Base-by-base conservation (phyloP, 2,888 invertebrate species). In the Meganola albula region DNA sequence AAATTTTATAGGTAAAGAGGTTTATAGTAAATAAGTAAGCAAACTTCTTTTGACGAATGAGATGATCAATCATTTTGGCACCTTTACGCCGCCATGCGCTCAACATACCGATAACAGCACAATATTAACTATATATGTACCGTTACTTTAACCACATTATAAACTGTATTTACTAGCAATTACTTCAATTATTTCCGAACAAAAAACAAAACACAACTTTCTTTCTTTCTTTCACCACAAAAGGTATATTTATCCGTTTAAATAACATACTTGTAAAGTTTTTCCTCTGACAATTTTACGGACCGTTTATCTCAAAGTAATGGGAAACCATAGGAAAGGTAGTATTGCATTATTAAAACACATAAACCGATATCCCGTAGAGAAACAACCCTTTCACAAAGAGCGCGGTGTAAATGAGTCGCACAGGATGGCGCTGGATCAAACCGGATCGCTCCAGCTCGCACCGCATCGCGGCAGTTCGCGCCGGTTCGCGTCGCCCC, bases 311-410 rank as follows among this genome's bases (percentile, higher is more conserved):
- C 69, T 59, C 67, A 40, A 59, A 55, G 60, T 72, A 75, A 71
- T 69, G 62, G 58, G 48, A 41, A 48, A 53, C 60, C 65, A 68
- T 69, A 67, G 69, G 63, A 67, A 63, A 20, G 72, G 72, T 67
- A 74, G 70, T 74, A 80, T 73, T 78, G 73, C 72, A 79, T 74
- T 82, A 77, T 78, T 78, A 72, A 77, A 67, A 62, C 61, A 67
- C 68, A 74, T 76, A 76, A n/a, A 74, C 74, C 58, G 66, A 70
- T 73, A 73, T 57, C 58, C 34, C 46, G 49, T 51, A 45, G 53
- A 53, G 43, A 47, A 55, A 55, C 58, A 47, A 60, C 59, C 62
- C 59, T 60, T 60, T 54, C 41, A 57, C 66, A 72, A 70, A 73
- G 58, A 62, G 60, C 54, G 60, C 56, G 71, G 78, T 80, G 83